These are phyloP conservation scores for Morelia viridis DNA, from an alignment of 2,797 vertebrate genomes.

Conservation along the genomic window DNA sequence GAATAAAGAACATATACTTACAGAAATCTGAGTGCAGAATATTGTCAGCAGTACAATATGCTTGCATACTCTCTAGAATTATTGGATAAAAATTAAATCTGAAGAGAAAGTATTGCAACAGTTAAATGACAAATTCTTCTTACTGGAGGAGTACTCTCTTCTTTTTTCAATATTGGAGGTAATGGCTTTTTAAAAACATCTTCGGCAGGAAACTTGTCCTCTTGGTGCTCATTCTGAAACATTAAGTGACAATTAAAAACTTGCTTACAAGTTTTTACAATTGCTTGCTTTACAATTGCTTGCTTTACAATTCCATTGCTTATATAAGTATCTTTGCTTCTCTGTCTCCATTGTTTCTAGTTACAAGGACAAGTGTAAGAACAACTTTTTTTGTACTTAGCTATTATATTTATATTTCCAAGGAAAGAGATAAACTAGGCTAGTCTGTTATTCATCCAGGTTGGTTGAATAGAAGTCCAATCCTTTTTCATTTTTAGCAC, in stretches of 20 bases:
- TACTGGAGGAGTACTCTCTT: conserved; percentile 83
- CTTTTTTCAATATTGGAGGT: conserved; percentile 88
- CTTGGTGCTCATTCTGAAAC: conserved; percentile 72
- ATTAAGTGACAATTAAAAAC: conserved; percentile 19
- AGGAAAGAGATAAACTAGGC: not conserved
- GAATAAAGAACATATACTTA: not conserved
- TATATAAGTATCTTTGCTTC: not conserved
- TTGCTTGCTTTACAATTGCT: not conserved
- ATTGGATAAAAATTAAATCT: not conserved
- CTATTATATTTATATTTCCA: not conserved
- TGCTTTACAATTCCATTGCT: not conserved
- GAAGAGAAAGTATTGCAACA: not conserved
- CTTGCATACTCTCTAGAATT: not conserved
- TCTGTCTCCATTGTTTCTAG: not conserved
- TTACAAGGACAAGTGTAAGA: not conserved
- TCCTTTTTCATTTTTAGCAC: not conserved
- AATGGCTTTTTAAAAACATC: conserved; percentile 97
- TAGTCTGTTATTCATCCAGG: not conserved
- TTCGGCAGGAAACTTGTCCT: conserved; percentile 75
- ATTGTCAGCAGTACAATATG: not conserved
- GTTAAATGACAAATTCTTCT: conserved; percentile 33
- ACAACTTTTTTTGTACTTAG: not conserved
- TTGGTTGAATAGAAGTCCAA: not conserved
- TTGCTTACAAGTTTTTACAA: not conserved
- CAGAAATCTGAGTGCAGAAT: not conserved